Evolutionary conservation across 2,888 invertebrate species (phyloP), one percentile per base, ranked within the genome.

Genomic region (Uropetala carovei): DNA sequence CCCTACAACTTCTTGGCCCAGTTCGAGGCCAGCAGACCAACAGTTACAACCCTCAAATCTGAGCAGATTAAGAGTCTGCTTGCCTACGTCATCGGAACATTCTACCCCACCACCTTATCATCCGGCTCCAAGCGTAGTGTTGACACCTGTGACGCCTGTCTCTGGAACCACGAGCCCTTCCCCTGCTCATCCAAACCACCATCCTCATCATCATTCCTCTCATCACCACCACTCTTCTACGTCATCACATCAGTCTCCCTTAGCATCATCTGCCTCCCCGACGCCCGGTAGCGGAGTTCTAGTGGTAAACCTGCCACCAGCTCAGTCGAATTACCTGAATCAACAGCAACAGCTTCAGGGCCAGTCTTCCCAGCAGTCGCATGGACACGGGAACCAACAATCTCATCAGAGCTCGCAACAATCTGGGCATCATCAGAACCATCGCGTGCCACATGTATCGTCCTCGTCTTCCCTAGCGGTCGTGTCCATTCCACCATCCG

Each of bases 261-360:
- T 64, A 96, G 94, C 95, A 97, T 91, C 96, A 97, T 0, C 96
- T 93, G 94, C 95, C 97, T 91, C 96, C 97, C 0, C 96, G 92
- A 14, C 93, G 30, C 94, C 96, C 0, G 96, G 97, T 10, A 97
- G 98, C 5, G 97, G 98, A 0, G 97, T 98, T 60, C 95, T 98
- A 68, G 98, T 98, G 4, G 98, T 98, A 14, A 98, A 98, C 94
- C 95, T 98, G 92, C 98, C 98, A 11, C 98, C 98, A 0, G 96
- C 97, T 93, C 96, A 96, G 91, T 95, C 95, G 82, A 95, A 94
- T 93, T 93, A 94, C 92, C 94, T 94, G 59, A 93, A 93, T 89
- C 93, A 93, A 43, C 93, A 93, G 86, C 93, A 93, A 89, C 93
- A 93, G 83, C 93, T 93, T 82, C 89, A 89, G 64, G n/a, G 57